Conservation (phyloP, 1,140 invertebrate genomes). For the Anagrus nilaparvatae region DNA sequence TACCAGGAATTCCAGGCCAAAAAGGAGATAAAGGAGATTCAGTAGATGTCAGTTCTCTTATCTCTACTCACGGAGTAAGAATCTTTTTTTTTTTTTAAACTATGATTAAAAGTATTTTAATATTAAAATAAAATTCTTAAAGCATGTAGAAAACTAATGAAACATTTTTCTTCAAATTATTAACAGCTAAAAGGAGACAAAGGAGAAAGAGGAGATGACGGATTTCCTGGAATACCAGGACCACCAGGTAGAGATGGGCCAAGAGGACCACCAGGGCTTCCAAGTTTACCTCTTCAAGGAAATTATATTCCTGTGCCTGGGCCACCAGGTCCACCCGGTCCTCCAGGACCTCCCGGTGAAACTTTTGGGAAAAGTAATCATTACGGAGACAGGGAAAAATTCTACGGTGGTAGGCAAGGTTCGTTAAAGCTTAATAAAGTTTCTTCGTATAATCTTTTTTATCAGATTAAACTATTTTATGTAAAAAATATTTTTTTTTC, state of each 20-base stretch:
- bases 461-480: too few relatives aligned
- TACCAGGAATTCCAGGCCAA: constrained; percentile 46
- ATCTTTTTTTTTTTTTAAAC: too few relatives aligned
- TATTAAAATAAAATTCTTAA: too few relatives aligned
- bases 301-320: constrained; percentile 46
- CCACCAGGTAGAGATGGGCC: constrained; percentile 48
- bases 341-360: constrained; percentile 62
- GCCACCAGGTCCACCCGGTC: constrained; percentile 50
- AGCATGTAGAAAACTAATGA: too few relatives aligned
- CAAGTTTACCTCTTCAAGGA: constrained; percentile 23
- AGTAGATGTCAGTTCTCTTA: constrained; percentile 35
- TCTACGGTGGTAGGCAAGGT: constrained; percentile 33
- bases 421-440: constrained; percentile 3
- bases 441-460: neutral
- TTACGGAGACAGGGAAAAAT: constrained; percentile 50
- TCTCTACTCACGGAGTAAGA: constrained; percentile 30
- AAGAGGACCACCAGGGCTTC: constrained; percentile 47
- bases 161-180: too few relatives aligned
- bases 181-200: constrained; percentile 41
- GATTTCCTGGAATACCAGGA: constrained; percentile 43
- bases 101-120: too few relatives aligned
- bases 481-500: too few relatives aligned
- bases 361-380: constrained; percentile 48
- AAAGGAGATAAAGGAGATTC: constrained; percentile 69
- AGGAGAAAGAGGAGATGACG: constrained; percentile 53